Base-by-base conservation (phyloP, 2,113 vertebrate genomes). In the Sorex araneus region DNA sequence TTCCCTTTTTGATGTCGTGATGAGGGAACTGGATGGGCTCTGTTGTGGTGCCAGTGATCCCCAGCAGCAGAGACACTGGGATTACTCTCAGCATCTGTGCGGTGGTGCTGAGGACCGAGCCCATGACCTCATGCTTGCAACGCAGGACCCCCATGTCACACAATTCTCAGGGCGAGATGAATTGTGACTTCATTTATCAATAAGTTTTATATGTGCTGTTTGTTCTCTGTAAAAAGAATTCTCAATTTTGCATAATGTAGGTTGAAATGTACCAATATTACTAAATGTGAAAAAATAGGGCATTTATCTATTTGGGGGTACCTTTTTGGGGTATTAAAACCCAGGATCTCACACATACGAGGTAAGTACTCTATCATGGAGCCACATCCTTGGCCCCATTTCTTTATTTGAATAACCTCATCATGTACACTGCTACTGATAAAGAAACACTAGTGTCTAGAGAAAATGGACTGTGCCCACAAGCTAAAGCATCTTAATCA, bases 301-400 rank as follows among this genome's bases (percentile, higher is more conserved):
- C n/a, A 75, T 63, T 50, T 80, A 25, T 63, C 90, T 89, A 91
- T 80, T 94, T 74, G 40, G 40, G 40, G 40, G 40, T 4, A 7
- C 7, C 7, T 40, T 40, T 40, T 40, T 40, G 40, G 40, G 40
- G 40, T 40, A 3, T 7, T 40, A 40, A 40, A 3, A 40, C 40
- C 40, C 40, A 40, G 40, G 40, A 40, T 40, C 50, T 54, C 16
- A 18, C 50, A 54, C 50, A 54, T 54, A 18, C 50, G 11, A 54
- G 50, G 50, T 18, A 54, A 54, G 16, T 54, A 54, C 50, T 54
- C 11, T 54, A 54, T 15, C 50, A 54, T 54, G 16, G 50, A 54
- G 50, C 50, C 50, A 54, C 50, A 54, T 54, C 4, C 9, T 18
- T 54, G 11, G 50, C 50, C 50, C 50, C 50, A 54, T 54, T 54